phyloP scores from a whole-genome alignment of 2,888 invertebrate genomes.

The Pardosa pseudoannulata region DNA sequence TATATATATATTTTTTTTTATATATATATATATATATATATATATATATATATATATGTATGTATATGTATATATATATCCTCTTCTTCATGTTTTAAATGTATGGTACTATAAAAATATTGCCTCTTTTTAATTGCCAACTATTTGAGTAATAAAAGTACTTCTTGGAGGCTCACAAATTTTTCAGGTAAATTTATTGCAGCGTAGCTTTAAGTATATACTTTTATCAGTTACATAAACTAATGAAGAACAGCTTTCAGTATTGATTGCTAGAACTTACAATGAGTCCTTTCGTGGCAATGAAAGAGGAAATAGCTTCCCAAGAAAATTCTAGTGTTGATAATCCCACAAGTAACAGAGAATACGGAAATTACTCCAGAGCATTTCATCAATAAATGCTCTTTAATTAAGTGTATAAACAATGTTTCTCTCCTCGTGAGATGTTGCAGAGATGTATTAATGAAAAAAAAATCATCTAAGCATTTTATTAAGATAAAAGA shows the following conservation, averaged over 20 bases:
- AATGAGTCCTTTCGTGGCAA: not conserved
- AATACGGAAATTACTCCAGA: not conserved
- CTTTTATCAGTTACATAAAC: not conserved
- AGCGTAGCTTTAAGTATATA: not conserved
- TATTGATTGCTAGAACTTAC: not conserved
- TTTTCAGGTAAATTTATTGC: not conserved
- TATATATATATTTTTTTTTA: too few species aligned
- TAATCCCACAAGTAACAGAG: not conserved
- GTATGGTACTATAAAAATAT: too few species aligned
- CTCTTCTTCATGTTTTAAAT: too few species aligned
- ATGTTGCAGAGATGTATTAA: too few species aligned
- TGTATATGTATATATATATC: too few species aligned
- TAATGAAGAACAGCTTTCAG: not conserved
- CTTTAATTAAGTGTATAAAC: not conserved
- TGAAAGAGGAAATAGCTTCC: not conserved
- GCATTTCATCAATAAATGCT: not conserved
- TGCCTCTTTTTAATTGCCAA: too few species aligned
- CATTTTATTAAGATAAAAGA: not conserved
- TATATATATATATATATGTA: too few species aligned
- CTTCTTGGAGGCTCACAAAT: not conserved
- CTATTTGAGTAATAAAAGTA: not conserved
- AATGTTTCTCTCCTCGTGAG: not conserved
- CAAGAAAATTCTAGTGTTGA: not conserved
- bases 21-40: too few species aligned
- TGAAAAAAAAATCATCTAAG: not conserved